These are phyloP conservation scores for Apamea sordens DNA, from an alignment of 2,888 invertebrate species.

Conservation along the genomic window DNA sequence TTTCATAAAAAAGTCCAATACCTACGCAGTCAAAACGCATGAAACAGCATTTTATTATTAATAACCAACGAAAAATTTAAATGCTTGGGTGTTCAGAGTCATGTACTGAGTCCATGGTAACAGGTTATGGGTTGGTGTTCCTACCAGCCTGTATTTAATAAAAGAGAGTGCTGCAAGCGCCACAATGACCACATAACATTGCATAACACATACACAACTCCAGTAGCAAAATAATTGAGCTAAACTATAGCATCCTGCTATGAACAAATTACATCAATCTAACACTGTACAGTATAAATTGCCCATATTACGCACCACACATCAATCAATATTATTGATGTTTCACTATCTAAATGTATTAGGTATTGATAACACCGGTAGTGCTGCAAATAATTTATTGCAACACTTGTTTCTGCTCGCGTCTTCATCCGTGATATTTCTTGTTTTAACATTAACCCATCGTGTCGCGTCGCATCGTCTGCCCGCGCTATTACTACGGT, in stretches of 20 bases:
- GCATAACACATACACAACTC: not conserved
- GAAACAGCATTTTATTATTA: not conserved
- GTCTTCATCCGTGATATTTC: not conserved
- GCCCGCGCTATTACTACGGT: no score
- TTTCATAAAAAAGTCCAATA: no score
- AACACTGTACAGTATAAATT: constrained; percentile 7
- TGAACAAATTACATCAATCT: constrained; percentile 22
- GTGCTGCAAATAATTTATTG: constrained; percentile 9
- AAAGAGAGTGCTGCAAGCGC: not conserved
- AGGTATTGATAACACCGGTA: constrained; percentile 31
- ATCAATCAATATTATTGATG: constrained; percentile 32
- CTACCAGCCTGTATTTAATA: no score
- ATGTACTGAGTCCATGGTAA: no score
- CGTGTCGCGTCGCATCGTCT: no score
- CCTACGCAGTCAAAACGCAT: no score
- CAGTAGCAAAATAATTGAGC: constrained; percentile 29
- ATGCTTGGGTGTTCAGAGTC: no score
- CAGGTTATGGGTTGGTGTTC: no score
- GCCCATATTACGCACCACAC: not conserved
- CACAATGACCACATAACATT: constrained; percentile 14
- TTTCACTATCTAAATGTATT: constrained; percentile 25
- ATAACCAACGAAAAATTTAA: no score
- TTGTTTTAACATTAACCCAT: no score
- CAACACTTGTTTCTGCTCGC: not conserved
- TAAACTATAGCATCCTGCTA: constrained; percentile 47